Base-by-base conservation (phyloP, 1,140 invertebrate genomes). In the Microplitis mediator region DNA sequence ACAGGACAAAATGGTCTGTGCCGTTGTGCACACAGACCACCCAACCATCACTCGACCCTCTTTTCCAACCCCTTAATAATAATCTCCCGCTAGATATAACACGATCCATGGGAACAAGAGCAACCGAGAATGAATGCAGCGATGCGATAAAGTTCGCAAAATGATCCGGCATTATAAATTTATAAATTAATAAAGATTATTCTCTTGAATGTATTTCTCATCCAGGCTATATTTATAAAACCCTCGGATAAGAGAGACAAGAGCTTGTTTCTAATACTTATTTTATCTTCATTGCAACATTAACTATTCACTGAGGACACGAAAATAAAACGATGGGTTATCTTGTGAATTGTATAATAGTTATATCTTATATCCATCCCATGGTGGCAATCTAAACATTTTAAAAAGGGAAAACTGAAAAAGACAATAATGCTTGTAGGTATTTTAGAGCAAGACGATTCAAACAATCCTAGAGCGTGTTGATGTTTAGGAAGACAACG, bases 121-220 rank as follows among this genome's bases (percentile, higher is more conserved):
- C 35, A 11, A 35, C 8, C 8, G 61, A 54, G 70, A 69, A 74
- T 74, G 69, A 74, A 73, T 72, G 76, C 58, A 71, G 34, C 56
- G 72, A 77, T 73, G 73, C 73, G 75, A 78, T 74, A 75, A 73
- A 76, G 63, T 76, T 69, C 70, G 67, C 4, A 14, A 35, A 14
- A 39, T 32, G 58, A 75, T 64, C 72, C 39, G 6, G 67, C 45
- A 68, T 74, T 72, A 76, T 77, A 72, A 74, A 76, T 77, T 74
- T 72, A 76, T 77, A 72, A 74, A 76, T 77, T 77, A 72, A 76
- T 75, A 75, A 74, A 75, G 75, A 76, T 76, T 76, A 75, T 68
- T 39, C 16, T 13, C 34, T 31, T 14, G 63, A 11, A 39, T 50
- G 14, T 62, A 35, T 35, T 13, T 50, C 39, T 65, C n/a, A 23